phyloP scores from a whole-genome alignment of 2,797 vertebrate genomes.

The Tauraco hartlaubi region DNA sequence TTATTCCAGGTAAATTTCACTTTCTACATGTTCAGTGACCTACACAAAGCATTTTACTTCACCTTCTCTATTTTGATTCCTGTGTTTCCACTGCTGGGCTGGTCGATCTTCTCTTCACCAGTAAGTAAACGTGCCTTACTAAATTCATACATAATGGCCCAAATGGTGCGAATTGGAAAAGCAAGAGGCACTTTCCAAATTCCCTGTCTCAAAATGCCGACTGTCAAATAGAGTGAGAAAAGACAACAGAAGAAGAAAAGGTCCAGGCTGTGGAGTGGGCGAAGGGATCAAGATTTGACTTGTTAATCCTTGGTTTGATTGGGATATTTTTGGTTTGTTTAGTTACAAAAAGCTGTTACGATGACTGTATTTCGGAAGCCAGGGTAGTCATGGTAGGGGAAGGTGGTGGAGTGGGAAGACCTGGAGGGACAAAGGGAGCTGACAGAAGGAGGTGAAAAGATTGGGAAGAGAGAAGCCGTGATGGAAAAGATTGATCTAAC shows the following conservation, averaged over 20 bases:
- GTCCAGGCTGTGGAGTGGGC: neutral
- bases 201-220: neutral
- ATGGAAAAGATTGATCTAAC: fast-evolving
- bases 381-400: neutral
- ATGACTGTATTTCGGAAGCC: neutral
- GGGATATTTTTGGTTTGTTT: neutral
- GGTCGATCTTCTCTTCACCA: neutral
- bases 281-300: neutral
- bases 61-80: constrained; percentile 27
- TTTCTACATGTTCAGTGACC: neutral
- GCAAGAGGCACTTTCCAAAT: neutral
- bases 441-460: neutral
- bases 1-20: constrained; percentile 2
- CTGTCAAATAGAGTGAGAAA: neutral
- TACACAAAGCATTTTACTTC: fast-evolving
- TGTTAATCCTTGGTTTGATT: neutral
- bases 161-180: neutral
- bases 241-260: neutral
- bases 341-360: neutral
- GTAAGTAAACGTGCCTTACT: neutral
- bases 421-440: neutral
- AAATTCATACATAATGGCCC: neutral
- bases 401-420: neutral
- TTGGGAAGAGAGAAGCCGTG: neutral
- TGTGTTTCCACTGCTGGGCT: neutral